Conservation (phyloP, 2,888 invertebrate species). For the Phragmatobia fuliginosa region DNA sequence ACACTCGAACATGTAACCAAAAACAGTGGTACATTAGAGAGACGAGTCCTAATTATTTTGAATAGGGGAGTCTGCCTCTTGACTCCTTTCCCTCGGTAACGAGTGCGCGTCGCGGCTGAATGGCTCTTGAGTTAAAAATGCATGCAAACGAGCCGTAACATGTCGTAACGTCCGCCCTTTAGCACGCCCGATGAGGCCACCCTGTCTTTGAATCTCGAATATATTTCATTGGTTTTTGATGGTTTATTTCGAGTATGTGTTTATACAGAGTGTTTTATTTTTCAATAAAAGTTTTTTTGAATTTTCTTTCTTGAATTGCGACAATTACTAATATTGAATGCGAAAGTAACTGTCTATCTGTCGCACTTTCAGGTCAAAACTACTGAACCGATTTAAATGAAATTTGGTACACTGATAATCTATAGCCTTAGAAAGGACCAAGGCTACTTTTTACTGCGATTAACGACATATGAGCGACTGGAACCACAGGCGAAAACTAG, state of each 20-base stretch:
- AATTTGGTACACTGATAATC: too few relatives aligned
- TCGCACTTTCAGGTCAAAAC: too few relatives aligned
- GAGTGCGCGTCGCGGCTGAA: slow-evolving; percentile 50
- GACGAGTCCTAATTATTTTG: slow-evolving; percentile 50
- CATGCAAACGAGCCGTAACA: slow-evolving; percentile 60
- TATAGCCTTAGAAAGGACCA: too few relatives aligned
- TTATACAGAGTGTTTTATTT: background rate
- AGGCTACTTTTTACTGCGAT: too few relatives aligned
- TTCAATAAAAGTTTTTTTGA: background rate
- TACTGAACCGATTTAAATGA: too few relatives aligned
- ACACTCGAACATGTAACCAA: slow-evolving; percentile 15
- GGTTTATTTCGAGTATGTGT: slow-evolving; percentile 24
- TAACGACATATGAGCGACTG: too few relatives aligned
- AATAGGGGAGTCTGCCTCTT: slow-evolving; percentile 49
- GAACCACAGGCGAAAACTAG: too few relatives aligned
- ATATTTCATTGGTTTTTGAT: slow-evolving; percentile 33
- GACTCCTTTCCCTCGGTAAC: slow-evolving; percentile 66
- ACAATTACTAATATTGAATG: too few relatives aligned
- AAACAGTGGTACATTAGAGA: slow-evolving; percentile 33
- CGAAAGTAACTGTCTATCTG: too few relatives aligned
- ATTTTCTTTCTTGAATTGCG: background rate
- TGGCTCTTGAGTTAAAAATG: slow-evolving; percentile 65
- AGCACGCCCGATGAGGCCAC: slow-evolving; percentile 33
- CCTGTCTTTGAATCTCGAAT: slow-evolving; percentile 17
- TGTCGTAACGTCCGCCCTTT: slow-evolving; percentile 44